These are phyloP conservation scores for Epinephelus awoara DNA, from an alignment of 2,797 vertebrate species.

Conservation along the genomic window DNA sequence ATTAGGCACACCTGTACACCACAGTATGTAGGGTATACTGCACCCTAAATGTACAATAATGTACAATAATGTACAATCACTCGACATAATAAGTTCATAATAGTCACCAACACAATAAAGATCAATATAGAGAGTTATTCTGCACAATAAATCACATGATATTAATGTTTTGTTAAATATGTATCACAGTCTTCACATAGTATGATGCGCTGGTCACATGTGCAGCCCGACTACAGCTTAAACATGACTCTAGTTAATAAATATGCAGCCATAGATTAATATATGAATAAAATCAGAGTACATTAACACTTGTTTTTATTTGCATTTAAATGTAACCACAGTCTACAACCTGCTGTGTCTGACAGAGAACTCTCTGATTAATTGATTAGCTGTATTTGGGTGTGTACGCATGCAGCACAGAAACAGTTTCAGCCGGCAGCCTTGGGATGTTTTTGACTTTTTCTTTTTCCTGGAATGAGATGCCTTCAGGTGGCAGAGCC, in stretches of 20 bases:
- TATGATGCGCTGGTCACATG: not conserved
- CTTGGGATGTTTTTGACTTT: conserved; percentile 32
- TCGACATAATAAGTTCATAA: not conserved
- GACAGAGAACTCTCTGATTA: not conserved
- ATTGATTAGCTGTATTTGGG: not conserved
- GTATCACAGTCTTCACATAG: not conserved
- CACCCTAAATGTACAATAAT: too few species aligned
- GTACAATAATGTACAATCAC: too few species aligned
- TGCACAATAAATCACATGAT: not conserved
- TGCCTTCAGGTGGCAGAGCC: conserved; percentile 59
- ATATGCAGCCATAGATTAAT: not conserved
- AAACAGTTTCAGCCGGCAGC: conserved; percentile 17
- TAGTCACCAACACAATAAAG: too few species aligned
- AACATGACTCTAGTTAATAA: not conserved
- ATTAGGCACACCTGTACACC: too few species aligned
- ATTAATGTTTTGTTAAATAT: not conserved
- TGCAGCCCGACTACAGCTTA: not conserved
- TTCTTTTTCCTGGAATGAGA: conserved; percentile 34
- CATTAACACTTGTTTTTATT: not conserved
- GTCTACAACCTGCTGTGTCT: not conserved
- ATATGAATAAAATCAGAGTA: not conserved
- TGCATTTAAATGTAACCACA: not conserved
- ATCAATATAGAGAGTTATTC: not conserved
- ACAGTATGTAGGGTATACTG: not conserved
- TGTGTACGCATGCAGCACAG: conserved; percentile 7